Conservation (phyloP, 2,888 invertebrate species). For the Stratiomys singularior region DNA sequence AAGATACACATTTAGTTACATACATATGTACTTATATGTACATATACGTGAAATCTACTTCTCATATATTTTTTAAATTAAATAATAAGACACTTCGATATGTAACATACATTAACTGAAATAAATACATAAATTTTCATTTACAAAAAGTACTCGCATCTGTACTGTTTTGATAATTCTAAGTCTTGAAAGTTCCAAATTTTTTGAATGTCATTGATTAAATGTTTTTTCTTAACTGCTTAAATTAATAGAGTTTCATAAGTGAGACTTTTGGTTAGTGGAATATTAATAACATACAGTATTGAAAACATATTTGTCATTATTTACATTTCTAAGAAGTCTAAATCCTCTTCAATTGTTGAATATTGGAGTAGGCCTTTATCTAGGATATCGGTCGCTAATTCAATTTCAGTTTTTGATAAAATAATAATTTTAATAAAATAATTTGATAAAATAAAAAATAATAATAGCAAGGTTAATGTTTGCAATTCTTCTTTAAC, state of each 20-base stretch:
- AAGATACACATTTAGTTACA: no score
- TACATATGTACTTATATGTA: no score
- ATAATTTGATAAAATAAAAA: neutral
- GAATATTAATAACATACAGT: neutral
- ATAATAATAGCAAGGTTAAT: neutral
- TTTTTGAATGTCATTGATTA: neutral
- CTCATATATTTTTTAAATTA: no score
- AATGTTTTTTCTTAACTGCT: neutral
- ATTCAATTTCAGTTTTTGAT: neutral
- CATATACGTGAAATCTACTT: no score
- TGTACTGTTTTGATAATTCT: no score
- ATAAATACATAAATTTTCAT: no score
- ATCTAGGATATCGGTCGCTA: neutral
- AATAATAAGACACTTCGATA: no score
- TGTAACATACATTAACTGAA: no score
- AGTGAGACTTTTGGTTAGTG: neutral
- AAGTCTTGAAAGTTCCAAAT: no score
- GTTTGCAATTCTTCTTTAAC: neutral
- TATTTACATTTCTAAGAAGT: no score
- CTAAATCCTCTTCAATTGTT: neutral
- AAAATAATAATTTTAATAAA: neutral
- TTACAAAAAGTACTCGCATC: no score
- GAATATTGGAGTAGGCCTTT: neutral
- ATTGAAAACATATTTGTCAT: neutral
- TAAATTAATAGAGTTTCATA: neutral